Percentiles rank a stretch among this genome's conserved stretches.
phyloP scores from a whole-genome alignment of 2,113 vertebrate species.

The Strigops habroptila region DNA sequence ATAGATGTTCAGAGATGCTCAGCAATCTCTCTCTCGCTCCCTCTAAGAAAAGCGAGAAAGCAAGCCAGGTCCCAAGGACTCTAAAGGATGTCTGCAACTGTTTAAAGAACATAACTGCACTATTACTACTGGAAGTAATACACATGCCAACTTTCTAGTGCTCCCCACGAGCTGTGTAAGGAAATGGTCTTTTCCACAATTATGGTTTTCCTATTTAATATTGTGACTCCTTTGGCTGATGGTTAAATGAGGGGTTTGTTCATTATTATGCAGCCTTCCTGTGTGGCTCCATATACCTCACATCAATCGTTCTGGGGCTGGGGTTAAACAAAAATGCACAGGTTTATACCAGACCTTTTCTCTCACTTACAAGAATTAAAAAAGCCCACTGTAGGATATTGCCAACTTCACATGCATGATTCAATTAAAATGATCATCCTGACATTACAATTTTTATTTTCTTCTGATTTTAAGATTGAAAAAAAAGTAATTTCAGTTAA shows the following conservation, averaged over 20 bases:
- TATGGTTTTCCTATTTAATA: slow-evolving; percentile 8
- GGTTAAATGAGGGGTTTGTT: neutral
- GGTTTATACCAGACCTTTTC: neutral
- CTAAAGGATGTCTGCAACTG: neutral
- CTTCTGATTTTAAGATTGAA: neutral
- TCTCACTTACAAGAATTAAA: neutral
- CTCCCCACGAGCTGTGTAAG: neutral
- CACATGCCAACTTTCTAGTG: neutral
- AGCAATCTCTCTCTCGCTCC: neutral
- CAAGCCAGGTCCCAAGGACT: neutral
- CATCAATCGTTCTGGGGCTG: neutral
- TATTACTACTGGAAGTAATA: neutral
- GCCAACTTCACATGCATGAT: neutral
- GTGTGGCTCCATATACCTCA: neutral
- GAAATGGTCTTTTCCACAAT: neutral
- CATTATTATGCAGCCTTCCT: neutral
- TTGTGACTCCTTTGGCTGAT: neutral
- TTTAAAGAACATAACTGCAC: neutral
- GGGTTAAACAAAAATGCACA: neutral
- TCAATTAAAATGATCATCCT: neutral
- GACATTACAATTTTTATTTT: neutral
- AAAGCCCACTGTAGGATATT: neutral
- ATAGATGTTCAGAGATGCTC: neutral
- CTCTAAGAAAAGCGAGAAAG: neutral
- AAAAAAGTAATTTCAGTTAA: neutral